Evolutionary conservation across 2,113 vertebrate species (phyloP).

Genomic region (Elachura formosa): DNA sequence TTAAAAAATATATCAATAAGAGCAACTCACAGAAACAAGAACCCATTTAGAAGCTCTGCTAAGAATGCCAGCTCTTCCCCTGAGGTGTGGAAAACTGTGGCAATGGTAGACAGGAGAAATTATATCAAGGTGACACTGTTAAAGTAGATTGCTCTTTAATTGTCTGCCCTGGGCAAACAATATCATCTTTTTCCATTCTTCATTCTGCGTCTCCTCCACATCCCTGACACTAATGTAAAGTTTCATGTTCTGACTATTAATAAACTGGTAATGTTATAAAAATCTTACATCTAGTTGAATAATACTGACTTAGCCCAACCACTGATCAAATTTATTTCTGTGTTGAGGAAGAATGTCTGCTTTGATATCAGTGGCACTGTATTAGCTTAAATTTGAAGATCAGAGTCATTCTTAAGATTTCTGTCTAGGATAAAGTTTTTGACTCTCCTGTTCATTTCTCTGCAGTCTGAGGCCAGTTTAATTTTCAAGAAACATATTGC

Average conservation of each 20-base stretch:
- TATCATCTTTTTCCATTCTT: slow-evolving; percentile 42
- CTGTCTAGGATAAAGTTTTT: background rate
- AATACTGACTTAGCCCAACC: background rate
- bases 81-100: slow-evolving; percentile 34
- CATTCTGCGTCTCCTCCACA: slow-evolving; percentile 30
- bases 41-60: background rate
- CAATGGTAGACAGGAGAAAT: slow-evolving; percentile 28
- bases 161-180: slow-evolving; percentile 58
- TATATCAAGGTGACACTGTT: slow-evolving; percentile 32
- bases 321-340: background rate
- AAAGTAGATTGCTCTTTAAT: slow-evolving; percentile 56
- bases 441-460: background rate
- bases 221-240: slow-evolving; percentile 38
- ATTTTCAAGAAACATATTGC: background rate
- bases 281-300: slow-evolving; percentile 1
- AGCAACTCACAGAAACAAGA: background rate
- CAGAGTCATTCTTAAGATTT: background rate
- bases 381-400: background rate
- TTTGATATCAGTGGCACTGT: background rate
- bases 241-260: slow-evolving; percentile 57
- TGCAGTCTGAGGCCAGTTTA: background rate
- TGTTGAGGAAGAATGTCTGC: background rate
- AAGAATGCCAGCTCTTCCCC: slow-evolving; percentile 10
- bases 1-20: background rate
- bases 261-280: slow-evolving; percentile 50